phyloP scores from a whole-genome alignment of 2,888 invertebrate species.

The Ganaspis brasiliensis region DNA sequence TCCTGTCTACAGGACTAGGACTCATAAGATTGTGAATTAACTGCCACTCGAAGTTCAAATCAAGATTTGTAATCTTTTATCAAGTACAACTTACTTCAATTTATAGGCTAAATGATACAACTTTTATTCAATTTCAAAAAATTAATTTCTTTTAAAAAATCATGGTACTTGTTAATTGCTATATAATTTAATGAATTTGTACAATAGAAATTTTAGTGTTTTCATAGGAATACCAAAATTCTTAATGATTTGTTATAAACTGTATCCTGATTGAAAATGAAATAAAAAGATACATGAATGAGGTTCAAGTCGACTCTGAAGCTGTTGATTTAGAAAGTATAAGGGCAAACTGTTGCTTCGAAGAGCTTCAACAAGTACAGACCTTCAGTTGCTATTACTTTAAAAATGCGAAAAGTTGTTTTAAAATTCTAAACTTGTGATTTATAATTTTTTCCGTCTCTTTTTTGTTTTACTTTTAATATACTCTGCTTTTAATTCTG shows the following conservation, averaged over 20 bases:
- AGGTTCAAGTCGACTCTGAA: background rate
- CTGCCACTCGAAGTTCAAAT: conserved; percentile 33
- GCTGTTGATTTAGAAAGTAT: conserved; percentile 34
- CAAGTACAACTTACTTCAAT: background rate
- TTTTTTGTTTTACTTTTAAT: too few relatives aligned
- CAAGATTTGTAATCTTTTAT: background rate
- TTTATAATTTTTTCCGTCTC: background rate
- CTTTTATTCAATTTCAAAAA: background rate
- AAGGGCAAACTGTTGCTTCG: conserved; percentile 80
- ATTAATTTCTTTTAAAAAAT: background rate
- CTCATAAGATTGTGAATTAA: conserved; percentile 64
- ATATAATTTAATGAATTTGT: too few relatives aligned
- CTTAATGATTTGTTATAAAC: too few relatives aligned
- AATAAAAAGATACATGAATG: too few relatives aligned
- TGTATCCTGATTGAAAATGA: too few relatives aligned
- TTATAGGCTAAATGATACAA: background rate
- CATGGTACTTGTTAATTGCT: too few relatives aligned
- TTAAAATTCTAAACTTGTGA: background rate
- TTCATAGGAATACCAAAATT: too few relatives aligned
- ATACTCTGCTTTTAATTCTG: too few relatives aligned
- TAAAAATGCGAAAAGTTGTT: background rate
- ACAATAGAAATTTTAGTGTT: too few relatives aligned
- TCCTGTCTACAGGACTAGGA: conserved; percentile 55
- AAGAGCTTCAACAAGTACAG: conserved; percentile 78
- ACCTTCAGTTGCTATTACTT: conserved; percentile 48